Conservation (phyloP, 2,113 vertebrate genomes). For the Rallus limicola region DNA sequence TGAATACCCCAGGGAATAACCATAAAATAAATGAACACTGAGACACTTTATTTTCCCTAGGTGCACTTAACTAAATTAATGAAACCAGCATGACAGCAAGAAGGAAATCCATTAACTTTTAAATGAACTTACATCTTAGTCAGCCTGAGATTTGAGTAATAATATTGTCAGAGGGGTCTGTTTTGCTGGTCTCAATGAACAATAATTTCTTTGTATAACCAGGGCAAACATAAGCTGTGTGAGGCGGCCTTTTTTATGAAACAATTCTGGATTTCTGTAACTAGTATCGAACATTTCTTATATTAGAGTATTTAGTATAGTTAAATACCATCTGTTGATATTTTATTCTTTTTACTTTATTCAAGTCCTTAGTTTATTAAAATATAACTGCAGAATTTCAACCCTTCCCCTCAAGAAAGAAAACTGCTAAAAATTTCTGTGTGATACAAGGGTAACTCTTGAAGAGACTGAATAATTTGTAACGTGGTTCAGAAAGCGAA, state of each 20-base stretch:
- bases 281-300: not conserved
- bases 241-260: not conserved
- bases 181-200: conserved; percentile 20
- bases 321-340: not conserved
- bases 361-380: not conserved
- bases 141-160: conserved; percentile 11
- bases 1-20: not conserved
- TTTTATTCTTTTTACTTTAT: not conserved
- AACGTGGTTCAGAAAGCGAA: not conserved
- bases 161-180: not conserved
- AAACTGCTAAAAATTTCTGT: not conserved
- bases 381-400: not conserved
- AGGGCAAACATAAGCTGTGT: not conserved
- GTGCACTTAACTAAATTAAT: conserved; percentile 66
- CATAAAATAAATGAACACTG: conserved; percentile 18
- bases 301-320: not conserved
- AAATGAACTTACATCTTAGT: conserved; percentile 50
- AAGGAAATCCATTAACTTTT: conserved; percentile 61
- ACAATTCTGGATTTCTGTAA: not conserved
- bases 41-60: conserved; percentile 35
- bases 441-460: not conserved
- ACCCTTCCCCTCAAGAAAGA: not conserved
- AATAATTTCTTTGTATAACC: conserved; percentile 1
- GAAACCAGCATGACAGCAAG: conserved; percentile 47
- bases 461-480: not conserved